Conservation (phyloP, 1,140 invertebrate species). For the Formica selysi region DNA sequence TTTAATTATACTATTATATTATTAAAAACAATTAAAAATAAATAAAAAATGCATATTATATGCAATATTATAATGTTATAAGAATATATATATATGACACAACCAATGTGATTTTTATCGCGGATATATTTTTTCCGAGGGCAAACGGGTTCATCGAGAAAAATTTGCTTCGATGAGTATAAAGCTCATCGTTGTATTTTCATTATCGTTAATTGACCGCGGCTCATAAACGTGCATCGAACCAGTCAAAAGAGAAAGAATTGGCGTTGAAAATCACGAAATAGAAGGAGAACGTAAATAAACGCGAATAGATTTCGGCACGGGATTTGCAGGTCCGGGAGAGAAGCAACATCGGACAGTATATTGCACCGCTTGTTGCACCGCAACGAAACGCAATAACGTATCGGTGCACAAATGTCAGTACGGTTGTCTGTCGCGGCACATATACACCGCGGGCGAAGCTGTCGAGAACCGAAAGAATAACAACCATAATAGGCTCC, state of each 20-base stretch:
- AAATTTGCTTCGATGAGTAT: neutral
- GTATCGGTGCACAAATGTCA: slow-evolving; percentile 75
- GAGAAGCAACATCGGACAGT: slow-evolving; percentile 66
- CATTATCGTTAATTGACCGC: slow-evolving; percentile 37
- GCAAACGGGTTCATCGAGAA: neutral
- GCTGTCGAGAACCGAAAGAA: slow-evolving; percentile 75
- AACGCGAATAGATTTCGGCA: slow-evolving; percentile 66
- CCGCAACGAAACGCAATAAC: slow-evolving; percentile 74
- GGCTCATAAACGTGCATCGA: neutral
- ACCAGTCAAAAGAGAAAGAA: neutral
- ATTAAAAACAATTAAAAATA: too few relatives aligned
- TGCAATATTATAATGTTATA: too few relatives aligned
- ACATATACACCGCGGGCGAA: slow-evolving; percentile 71
- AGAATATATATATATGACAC: neutral
- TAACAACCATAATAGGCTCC: slow-evolving; percentile 79
- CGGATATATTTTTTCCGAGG: neutral
- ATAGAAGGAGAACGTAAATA: slow-evolving; percentile 65
- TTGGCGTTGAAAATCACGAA: slow-evolving; percentile 32
- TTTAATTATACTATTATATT: slow-evolving; percentile 2
- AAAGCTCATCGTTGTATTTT: slow-evolving; percentile 23
- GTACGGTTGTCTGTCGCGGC: slow-evolving; percentile 69
- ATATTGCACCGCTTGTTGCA: slow-evolving; percentile 77
- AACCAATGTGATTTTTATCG: neutral
- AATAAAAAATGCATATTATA: too few relatives aligned
- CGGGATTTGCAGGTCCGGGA: slow-evolving; percentile 51